Evolutionary conservation across 1,140 invertebrate genomes (phyloP).

Genomic region (Tribolium castaneum): DNA sequence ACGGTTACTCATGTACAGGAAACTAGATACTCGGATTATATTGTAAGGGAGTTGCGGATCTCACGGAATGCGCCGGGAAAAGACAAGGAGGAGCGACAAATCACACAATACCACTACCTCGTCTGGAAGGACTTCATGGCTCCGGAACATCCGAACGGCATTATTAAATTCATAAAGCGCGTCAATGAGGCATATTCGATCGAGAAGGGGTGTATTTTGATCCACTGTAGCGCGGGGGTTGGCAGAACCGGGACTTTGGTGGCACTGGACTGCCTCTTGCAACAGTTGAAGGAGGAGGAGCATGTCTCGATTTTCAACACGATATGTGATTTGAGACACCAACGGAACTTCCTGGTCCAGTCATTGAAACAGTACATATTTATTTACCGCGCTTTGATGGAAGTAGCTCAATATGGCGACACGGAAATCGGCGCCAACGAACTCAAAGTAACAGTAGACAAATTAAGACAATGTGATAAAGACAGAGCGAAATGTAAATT

Average conservation of each 20-base stretch:
- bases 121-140: conserved; percentile 96
- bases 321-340: conserved; percentile 87
- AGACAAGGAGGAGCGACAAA: conserved; percentile 75
- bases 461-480: conserved; percentile 76
- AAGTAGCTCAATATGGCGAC: conserved; percentile 93
- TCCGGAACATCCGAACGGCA: conserved; percentile 90
- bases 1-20: conserved; percentile 82
- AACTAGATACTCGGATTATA: conserved; percentile 83
- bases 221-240: conserved; percentile 93
- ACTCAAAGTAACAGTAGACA: conserved; percentile 77
- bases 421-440: conserved; percentile 84
- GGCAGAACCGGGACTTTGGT: conserved; percentile 93
- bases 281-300: conserved; percentile 83
- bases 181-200: conserved; percentile 89
- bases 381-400: conserved; percentile 93
- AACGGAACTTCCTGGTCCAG: conserved; percentile 93
- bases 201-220: conserved; percentile 85
- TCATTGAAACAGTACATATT: conserved; percentile 98
- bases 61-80: conserved; percentile 65
- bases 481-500: conserved; percentile 75
- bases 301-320: conserved; percentile 91
- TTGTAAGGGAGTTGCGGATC: conserved; percentile 82
- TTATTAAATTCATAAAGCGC: conserved; percentile 89
- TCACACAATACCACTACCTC: conserved; percentile 94
- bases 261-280: conserved; percentile 88